phyloP scores from a whole-genome alignment of 2,888 invertebrate genomes.

The Leucania comma region DNA sequence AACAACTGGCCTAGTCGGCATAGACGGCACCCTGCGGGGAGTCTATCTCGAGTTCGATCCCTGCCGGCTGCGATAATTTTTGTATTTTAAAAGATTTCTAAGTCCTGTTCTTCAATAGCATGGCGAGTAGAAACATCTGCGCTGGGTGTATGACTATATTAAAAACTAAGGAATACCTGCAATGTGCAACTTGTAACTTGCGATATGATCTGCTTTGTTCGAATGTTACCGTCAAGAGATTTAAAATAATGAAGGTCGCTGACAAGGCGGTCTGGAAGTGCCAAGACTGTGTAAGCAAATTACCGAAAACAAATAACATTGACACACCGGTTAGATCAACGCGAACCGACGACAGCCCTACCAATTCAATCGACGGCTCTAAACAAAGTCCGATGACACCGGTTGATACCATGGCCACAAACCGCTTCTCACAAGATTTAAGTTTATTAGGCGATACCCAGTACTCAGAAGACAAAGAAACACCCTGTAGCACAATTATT shows the following conservation, averaged over 20 bases:
- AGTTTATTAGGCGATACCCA: too few relatives aligned
- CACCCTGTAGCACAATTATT: too few relatives aligned
- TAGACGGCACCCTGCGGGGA: neutral
- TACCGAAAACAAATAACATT: too few relatives aligned
- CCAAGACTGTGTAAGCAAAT: neutral
- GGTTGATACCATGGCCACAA: too few relatives aligned
- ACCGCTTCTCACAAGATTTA: too few relatives aligned
- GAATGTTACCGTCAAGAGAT: neutral
- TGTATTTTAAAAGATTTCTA: neutral
- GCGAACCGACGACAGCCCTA: too few relatives aligned
- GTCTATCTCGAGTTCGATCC: neutral
- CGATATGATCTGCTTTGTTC: constrained; percentile 1
- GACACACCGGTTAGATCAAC: too few relatives aligned
- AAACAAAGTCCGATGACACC: too few relatives aligned
- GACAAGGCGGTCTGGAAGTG: neutral
- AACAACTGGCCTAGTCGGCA: neutral
- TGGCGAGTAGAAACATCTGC: neutral
- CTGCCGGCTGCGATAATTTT: neutral
- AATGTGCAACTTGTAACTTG: neutral
- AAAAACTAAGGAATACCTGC: neutral
- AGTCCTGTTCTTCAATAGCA: neutral
- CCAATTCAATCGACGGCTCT: too few relatives aligned
- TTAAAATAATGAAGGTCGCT: neutral
- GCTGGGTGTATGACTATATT: neutral
- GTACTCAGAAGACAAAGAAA: too few relatives aligned